Conservation (phyloP, 1,140 invertebrate genomes). For the Zelostemma sp. region DNA sequence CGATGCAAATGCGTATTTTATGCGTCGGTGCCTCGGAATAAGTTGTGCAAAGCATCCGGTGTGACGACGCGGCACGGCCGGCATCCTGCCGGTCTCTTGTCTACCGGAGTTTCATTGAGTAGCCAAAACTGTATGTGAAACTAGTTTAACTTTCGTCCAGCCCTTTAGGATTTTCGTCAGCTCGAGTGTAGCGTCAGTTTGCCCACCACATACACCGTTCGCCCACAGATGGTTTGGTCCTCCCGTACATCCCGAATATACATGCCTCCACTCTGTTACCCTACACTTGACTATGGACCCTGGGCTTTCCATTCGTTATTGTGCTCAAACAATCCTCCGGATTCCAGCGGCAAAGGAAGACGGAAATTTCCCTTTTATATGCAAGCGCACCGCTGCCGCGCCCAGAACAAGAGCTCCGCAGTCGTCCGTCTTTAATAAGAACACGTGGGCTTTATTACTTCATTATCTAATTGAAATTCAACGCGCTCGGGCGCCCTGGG, state of each 20-base stretch:
- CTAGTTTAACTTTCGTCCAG: conserved; percentile 39
- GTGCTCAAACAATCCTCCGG: conserved; percentile 41
- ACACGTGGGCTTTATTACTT: background rate
- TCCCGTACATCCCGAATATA: conserved; percentile 38
- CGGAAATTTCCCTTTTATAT: conserved; percentile 33
- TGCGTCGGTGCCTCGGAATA: conserved; percentile 1
- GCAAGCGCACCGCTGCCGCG: background rate
- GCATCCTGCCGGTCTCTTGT: conserved; percentile 15
- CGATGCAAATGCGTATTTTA: background rate
- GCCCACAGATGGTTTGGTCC: conserved; percentile 42
- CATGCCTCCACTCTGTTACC: conserved; percentile 23
- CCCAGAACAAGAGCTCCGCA: background rate
- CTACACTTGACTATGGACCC: conserved; percentile 36
- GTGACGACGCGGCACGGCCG: background rate
- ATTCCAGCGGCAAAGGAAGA: conserved; percentile 31
- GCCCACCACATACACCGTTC: conserved; percentile 18
- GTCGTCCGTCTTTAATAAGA: background rate
- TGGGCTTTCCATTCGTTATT: conserved; percentile 41
- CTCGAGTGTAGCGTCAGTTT: conserved; percentile 23
- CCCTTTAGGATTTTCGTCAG: conserved; percentile 34
- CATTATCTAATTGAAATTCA: background rate
- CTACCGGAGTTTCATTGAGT: conserved; percentile 30
- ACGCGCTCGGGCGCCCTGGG: no score
- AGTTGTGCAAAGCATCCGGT: background rate
- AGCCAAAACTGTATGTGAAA: conserved; percentile 31